Percentiles rank a stretch among this genome's conserved stretches.
These are phyloP conservation scores for Myopa tessellatipennis DNA, from an alignment of 2,888 invertebrate species.

Conservation along the genomic window DNA sequence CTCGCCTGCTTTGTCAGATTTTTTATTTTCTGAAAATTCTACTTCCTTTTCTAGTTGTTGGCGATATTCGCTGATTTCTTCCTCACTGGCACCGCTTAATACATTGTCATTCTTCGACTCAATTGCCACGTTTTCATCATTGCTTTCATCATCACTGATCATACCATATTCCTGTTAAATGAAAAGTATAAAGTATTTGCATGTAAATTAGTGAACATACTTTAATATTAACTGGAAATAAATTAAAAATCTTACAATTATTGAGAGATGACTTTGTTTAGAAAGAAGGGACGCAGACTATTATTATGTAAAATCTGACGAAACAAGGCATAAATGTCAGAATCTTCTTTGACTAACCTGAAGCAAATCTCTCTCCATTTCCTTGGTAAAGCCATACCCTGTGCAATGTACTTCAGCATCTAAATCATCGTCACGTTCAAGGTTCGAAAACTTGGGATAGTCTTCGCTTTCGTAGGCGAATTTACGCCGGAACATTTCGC, in stretches of 20 bases:
- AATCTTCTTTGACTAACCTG: slow-evolving; percentile 61
- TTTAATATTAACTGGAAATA: background rate
- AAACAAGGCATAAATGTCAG: background rate
- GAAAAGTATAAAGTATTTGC: slow-evolving; percentile 24
- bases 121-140: slow-evolving; percentile 53
- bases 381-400: slow-evolving; percentile 89
- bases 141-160: slow-evolving; percentile 65
- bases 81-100: slow-evolving; percentile 47
- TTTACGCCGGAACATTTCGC: slow-evolving; percentile 89
- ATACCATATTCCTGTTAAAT: slow-evolving; percentile 70
- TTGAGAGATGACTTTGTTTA: no score
- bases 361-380: slow-evolving; percentile 80
- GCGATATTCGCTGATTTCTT: slow-evolving; percentile 64
- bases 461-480: slow-evolving; percentile 89
- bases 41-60: slow-evolving; percentile 65
- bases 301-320: background rate
- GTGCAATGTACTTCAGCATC: slow-evolving; percentile 93
- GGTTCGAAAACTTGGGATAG: slow-evolving; percentile 81
- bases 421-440: slow-evolving; percentile 81
- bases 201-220: background rate
- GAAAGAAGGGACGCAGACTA: no score
- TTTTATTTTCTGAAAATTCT: slow-evolving; percentile 68
- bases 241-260: background rate
- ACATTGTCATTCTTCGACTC: slow-evolving; percentile 57
- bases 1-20: slow-evolving; percentile 67